Evolutionary conservation across 2,888 invertebrate genomes (phyloP).

Genomic region (Timandra comae): DNA sequence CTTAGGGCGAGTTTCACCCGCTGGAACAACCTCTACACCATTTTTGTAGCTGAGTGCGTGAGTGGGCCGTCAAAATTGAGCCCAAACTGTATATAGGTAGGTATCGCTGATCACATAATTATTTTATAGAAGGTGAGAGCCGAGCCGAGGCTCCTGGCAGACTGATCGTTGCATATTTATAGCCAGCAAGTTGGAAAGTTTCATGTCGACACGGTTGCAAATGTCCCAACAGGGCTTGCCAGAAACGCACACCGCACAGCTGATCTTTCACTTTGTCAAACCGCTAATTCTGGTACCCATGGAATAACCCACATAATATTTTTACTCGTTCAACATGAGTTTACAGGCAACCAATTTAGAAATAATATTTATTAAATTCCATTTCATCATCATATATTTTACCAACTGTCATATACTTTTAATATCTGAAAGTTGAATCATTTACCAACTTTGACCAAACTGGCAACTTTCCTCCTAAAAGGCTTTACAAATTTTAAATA

Average conservation of each 20-base stretch:
- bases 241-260: slow-evolving; percentile 46
- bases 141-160: slow-evolving; percentile 39
- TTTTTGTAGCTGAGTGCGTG: slow-evolving; percentile 57
- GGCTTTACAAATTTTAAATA: too few relatives aligned
- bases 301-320: too few relatives aligned
- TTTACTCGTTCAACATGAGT: too few relatives aligned
- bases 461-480: too few relatives aligned
- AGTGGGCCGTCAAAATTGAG: slow-evolving; percentile 73
- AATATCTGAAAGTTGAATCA: too few relatives aligned
- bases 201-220: slow-evolving; percentile 32
- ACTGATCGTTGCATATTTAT: slow-evolving; percentile 63
- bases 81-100: slow-evolving; percentile 74
- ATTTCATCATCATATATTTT: too few relatives aligned
- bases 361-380: too few relatives aligned
- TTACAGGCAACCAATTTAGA: too few relatives aligned
- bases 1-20: slow-evolving; percentile 51
- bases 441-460: too few relatives aligned
- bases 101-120: slow-evolving; percentile 35
- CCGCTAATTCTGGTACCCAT: too few relatives aligned
- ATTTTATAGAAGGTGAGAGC: slow-evolving; percentile 32
- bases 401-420: not conserved
- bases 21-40: slow-evolving; percentile 43
- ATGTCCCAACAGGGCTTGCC: slow-evolving; percentile 19
- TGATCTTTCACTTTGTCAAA: slow-evolving; percentile 51
- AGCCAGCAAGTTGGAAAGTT: slow-evolving; percentile 63